Evolutionary conservation across 2,888 invertebrate genomes (phyloP).

Genomic region (Isotomurus palustris): DNA sequence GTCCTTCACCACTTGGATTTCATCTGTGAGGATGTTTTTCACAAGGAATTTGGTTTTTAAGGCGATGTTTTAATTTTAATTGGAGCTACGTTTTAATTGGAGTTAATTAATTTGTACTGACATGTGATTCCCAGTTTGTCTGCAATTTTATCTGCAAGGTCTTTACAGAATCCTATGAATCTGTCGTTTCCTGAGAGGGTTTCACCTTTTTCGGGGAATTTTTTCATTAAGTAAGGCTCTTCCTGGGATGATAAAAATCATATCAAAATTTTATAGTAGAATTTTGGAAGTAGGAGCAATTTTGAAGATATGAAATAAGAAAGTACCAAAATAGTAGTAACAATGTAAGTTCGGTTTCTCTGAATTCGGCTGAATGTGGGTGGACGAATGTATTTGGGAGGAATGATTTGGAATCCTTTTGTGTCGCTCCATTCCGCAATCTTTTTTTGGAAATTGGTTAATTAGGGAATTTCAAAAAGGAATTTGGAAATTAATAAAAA

Average conservation of each 20-base stretch:
- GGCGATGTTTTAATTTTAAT: not conserved
- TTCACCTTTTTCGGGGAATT: conserved; percentile 62
- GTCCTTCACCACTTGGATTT: conserved; percentile 78
- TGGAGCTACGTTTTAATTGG: not conserved
- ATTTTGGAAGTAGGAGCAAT: too few relatives aligned
- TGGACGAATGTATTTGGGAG: conserved; percentile 45
- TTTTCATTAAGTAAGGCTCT: conserved; percentile 81
- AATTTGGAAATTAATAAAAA: not conserved
- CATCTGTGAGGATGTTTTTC: conserved; percentile 58
- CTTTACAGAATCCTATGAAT: conserved; percentile 75
- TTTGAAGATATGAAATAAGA: not conserved
- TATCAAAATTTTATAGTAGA: not conserved
- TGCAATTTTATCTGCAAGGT: conserved; percentile 63
- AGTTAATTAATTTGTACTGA: conserved; percentile 53
- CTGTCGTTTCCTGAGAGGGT: conserved; percentile 64
- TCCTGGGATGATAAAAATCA: conserved; percentile 55
- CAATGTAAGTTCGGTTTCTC: conserved; percentile 73
- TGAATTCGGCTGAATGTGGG: conserved; percentile 43
- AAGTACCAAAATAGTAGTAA: conserved; percentile 72
- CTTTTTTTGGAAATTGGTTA: conserved; percentile 17
- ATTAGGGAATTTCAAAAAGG: not conserved
- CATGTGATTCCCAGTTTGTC: conserved; percentile 77
- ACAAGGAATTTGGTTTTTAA: not conserved
- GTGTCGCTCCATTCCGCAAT: conserved; percentile 46
- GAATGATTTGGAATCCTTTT: conserved; percentile 40